These are phyloP conservation scores for Dusona sp. DNA, from an alignment of 2,888 invertebrate genomes.

Conservation along the genomic window DNA sequence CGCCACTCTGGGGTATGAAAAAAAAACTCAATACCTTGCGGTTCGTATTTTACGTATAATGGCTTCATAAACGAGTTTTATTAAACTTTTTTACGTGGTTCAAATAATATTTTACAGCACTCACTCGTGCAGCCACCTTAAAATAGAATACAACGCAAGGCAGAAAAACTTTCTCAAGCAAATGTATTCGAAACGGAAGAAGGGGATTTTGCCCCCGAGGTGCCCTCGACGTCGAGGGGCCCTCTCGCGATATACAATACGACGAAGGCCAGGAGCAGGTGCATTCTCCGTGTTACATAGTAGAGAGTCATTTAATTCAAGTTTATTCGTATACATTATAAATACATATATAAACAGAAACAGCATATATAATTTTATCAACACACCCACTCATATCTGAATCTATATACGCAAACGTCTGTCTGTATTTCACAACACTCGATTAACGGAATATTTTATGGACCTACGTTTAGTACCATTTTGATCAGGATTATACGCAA, in stretches of 20 bases:
- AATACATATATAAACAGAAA: slow-evolving; percentile 25
- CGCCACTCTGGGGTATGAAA: not conserved
- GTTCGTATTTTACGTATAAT: not conserved
- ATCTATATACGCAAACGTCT: not conserved
- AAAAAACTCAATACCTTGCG: not conserved
- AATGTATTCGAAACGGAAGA: slow-evolving; percentile 75
- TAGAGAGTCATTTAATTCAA: slow-evolving; percentile 17
- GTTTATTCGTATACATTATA: slow-evolving; percentile 36
- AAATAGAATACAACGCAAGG: not conserved
- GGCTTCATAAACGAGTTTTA: not conserved
- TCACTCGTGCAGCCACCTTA: not conserved
- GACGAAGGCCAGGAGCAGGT: slow-evolving; percentile 74
- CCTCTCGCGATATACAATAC: slow-evolving; percentile 40
- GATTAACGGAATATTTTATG: slow-evolving; percentile 23
- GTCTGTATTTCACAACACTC: slow-evolving; percentile 16
- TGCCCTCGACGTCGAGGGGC: slow-evolving; percentile 56
- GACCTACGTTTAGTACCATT: slow-evolving; percentile 2
- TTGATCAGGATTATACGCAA: not conserved
- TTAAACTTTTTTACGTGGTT: not conserved
- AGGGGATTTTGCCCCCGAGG: slow-evolving; percentile 61
- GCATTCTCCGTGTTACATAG: slow-evolving; percentile 68
- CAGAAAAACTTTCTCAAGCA: slow-evolving; percentile 62
- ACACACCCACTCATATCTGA: not conserved
- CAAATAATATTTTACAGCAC: not conserved
- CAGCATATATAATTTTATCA: not conserved